Evolutionary conservation across 2,888 invertebrate species (phyloP).

Genomic region (Eugnorisma glareosa): DNA sequence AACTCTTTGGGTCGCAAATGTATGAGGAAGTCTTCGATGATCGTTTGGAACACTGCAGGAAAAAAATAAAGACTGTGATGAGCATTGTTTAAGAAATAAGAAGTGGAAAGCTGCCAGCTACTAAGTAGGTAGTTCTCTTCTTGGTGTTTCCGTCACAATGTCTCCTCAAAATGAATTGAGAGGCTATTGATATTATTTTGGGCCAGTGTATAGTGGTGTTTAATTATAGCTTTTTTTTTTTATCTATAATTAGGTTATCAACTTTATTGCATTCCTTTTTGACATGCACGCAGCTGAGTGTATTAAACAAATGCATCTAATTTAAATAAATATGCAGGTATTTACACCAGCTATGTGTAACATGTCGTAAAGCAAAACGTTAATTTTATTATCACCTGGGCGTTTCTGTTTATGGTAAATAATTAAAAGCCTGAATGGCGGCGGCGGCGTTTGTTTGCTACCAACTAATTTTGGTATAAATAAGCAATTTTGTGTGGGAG

Average conservation of each 20-base stretch:
- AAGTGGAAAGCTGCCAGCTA: not conserved
- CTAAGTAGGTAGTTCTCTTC: not conserved
- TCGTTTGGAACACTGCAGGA: conserved; percentile 47
- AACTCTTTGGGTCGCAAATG: conserved; percentile 49
- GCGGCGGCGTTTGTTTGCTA: conserved; percentile 62
- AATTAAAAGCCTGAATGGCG: conserved; percentile 65
- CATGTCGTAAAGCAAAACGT: conserved; percentile 64
- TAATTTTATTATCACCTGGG: conserved; percentile 66
- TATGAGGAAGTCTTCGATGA: conserved; percentile 51
- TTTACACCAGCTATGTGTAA: conserved; percentile 40
- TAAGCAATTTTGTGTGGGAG: conserved; percentile 66
- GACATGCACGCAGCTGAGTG: conserved; percentile 15
- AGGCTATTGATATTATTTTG: not conserved
- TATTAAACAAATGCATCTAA: conserved; percentile 29
- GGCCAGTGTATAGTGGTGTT: not conserved
- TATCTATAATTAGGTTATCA: too few species aligned
- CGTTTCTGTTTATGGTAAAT: conserved; percentile 69
- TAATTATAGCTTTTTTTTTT: not conserved
- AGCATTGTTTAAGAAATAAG: conserved; percentile 26
- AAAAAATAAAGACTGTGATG: conserved; percentile 44
- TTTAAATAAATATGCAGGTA: conserved; percentile 39
- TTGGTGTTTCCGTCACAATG: not conserved
- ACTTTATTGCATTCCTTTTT: conserved; percentile 9
- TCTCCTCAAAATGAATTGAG: not conserved
- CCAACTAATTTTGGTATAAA: conserved; percentile 68